Percentiles rank a stretch among this genome's conserved stretches.
phyloP scores from a whole-genome alignment of 2,113 vertebrate species.

The Cynopterus brachyotis region DNA sequence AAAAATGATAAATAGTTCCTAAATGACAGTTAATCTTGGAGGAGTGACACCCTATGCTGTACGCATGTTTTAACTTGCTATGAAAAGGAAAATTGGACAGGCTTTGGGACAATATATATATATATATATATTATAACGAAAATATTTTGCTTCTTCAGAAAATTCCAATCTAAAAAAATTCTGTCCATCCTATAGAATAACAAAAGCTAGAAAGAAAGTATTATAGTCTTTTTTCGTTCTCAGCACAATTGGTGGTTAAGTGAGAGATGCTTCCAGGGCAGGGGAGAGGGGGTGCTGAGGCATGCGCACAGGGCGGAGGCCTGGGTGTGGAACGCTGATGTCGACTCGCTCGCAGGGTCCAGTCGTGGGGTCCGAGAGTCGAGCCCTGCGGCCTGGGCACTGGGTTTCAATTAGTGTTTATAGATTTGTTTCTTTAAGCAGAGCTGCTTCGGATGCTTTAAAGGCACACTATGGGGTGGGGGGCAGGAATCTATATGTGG shows the following conservation, averaged over 20 bases:
- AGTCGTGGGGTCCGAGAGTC: not conserved
- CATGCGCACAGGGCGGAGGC: rapidly evolving
- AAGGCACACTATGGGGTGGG: no score
- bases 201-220: not conserved
- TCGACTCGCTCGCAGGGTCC: not conserved
- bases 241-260: not conserved
- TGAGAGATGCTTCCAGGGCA: not conserved
- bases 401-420: rapidly evolving
- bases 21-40: not conserved
- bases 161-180: not conserved
- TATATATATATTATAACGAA: not conserved
- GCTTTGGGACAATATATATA: not conserved
- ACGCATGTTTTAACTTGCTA: not conserved
- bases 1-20: not conserved
- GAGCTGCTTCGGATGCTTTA: not conserved
- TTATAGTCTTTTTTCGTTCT: no score
- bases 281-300: rapidly evolving
- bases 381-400: not conserved
- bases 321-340: rapidly evolving
- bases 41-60: not conserved
- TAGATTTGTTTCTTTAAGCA: not conserved
- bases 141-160: not conserved
- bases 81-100: not conserved
- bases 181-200: not conserved
- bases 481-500: rapidly evolving